Evolutionary conservation across 37 sponge, comb jelly and placozoan genomes (phyloP).

Genomic region (Cladorhizidae sp.): DNA sequence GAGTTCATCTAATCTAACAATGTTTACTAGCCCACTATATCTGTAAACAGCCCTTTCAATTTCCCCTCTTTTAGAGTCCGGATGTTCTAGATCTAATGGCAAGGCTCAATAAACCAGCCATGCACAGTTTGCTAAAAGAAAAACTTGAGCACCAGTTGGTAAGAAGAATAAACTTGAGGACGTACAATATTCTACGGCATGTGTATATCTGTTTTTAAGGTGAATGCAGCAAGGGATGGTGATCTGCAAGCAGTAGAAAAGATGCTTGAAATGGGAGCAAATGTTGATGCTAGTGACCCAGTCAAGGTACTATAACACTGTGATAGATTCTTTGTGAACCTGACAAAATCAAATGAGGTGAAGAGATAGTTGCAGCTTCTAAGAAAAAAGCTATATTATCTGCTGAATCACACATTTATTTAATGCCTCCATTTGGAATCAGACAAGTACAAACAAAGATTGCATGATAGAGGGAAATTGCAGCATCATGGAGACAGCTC

Average conservation of each 20-base stretch:
- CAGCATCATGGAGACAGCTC: too few species aligned
- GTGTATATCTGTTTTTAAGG: neutral
- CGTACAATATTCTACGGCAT: neutral
- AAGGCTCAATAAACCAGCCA: neutral
- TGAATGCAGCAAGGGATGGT: neutral
- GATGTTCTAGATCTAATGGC: neutral
- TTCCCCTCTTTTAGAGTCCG: neutral
- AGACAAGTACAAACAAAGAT: too few species aligned
- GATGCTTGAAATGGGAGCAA: neutral
- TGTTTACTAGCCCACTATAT: too few species aligned
- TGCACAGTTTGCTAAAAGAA: neutral
- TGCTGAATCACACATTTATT: too few species aligned
- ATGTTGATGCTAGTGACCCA: slow-evolving; percentile 9
- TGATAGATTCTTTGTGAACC: too few species aligned
- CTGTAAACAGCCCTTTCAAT: too few species aligned
- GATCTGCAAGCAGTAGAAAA: neutral
- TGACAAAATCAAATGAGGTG: too few species aligned
- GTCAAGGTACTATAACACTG: neutral
- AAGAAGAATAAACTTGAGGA: neutral
- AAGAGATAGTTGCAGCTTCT: too few species aligned
- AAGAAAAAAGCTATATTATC: too few species aligned
- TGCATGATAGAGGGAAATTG: too few species aligned
- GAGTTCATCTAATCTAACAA: too few species aligned
- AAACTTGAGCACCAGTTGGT: slow-evolving; percentile 6
- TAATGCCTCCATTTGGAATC: too few species aligned